Conservation (phyloP, 2,888 invertebrate genomes). For the Tolmerus cingulatus region DNA sequence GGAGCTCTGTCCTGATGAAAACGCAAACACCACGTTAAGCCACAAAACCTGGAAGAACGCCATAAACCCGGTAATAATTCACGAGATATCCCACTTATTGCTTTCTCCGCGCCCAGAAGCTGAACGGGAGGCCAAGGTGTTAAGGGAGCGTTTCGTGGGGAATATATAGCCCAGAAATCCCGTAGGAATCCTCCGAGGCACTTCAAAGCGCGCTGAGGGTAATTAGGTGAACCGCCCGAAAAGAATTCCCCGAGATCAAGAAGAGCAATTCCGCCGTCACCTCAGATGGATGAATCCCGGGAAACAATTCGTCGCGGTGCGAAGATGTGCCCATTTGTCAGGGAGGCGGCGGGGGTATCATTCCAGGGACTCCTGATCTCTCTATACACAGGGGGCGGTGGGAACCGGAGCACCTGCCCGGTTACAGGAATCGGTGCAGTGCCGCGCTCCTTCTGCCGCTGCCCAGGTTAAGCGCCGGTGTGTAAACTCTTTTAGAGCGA, state of each 20-base stretch:
- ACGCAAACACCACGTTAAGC: not conserved
- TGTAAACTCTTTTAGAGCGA: conserved; percentile 26
- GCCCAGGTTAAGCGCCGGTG: conserved; percentile 27
- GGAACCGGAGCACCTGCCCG: conserved; percentile 19
- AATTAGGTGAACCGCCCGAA: conserved; percentile 23
- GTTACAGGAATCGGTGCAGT: conserved; percentile 22
- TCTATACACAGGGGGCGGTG: not conserved
- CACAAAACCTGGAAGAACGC: not conserved
- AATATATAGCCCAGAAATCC: conserved; percentile 16
- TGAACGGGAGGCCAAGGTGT: conserved; percentile 47
- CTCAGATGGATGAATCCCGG: conserved; percentile 21
- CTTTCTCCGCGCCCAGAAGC: conserved; percentile 45
- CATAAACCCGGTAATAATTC: conserved; percentile 44
- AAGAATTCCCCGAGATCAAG: conserved; percentile 14
- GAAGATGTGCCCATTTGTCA: not conserved
- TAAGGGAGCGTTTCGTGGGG: not conserved
- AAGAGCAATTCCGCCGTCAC: conserved; percentile 20
- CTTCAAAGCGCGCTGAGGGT: conserved; percentile 30
- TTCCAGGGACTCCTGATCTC: not conserved
- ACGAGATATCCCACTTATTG: conserved; percentile 48
- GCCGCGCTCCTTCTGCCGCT: not conserved
- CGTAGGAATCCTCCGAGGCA: not conserved
- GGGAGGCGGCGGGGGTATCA: not conserved
- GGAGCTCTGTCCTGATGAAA: not conserved
- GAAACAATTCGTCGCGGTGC: conserved; percentile 28